phyloP scores from a whole-genome alignment of 2,797 vertebrate genomes.

The Leucoraja ocellata region DNA sequence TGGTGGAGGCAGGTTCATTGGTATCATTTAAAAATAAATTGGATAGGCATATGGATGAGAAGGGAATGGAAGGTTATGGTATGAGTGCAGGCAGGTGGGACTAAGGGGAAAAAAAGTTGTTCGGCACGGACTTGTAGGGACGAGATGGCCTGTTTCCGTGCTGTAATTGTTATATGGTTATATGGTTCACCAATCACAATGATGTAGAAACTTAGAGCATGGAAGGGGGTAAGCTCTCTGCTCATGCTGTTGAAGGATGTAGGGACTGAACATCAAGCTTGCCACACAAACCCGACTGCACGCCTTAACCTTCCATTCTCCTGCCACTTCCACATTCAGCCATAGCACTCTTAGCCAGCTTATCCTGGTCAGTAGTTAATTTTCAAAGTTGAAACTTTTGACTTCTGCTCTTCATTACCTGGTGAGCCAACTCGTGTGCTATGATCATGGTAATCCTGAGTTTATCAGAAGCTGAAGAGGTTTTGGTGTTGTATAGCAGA shows the following conservation, averaged over 20 bases:
- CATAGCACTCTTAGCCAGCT: neutral
- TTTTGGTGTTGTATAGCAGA: constrained; percentile 69
- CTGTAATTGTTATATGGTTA: too few relatives aligned
- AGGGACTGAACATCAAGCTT: neutral
- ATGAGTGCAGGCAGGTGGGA: too few relatives aligned
- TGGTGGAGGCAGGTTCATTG: too few relatives aligned
- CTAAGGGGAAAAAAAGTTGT: too few relatives aligned
- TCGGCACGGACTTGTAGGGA: too few relatives aligned
- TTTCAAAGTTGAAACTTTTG: neutral
- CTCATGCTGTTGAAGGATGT: too few relatives aligned
- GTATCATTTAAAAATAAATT: too few relatives aligned
- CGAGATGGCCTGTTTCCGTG: too few relatives aligned
- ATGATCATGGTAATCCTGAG: constrained; percentile 70
- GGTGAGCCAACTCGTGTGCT: constrained; percentile 84
- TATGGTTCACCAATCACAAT: neutral
- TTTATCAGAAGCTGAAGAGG: constrained; percentile 72
- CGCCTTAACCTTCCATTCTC: neutral
- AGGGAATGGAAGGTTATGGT: too few relatives aligned
- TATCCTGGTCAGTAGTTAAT: neutral
- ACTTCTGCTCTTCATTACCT: constrained; percentile 54
- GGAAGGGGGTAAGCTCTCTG: too few relatives aligned
- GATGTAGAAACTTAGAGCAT: neutral
- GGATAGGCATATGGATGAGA: too few relatives aligned
- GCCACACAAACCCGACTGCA: too few relatives aligned
- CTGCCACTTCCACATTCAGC: neutral